Base-by-base conservation (phyloP, 2,113 vertebrate species). In the Miniopterus natalensis region DNA sequence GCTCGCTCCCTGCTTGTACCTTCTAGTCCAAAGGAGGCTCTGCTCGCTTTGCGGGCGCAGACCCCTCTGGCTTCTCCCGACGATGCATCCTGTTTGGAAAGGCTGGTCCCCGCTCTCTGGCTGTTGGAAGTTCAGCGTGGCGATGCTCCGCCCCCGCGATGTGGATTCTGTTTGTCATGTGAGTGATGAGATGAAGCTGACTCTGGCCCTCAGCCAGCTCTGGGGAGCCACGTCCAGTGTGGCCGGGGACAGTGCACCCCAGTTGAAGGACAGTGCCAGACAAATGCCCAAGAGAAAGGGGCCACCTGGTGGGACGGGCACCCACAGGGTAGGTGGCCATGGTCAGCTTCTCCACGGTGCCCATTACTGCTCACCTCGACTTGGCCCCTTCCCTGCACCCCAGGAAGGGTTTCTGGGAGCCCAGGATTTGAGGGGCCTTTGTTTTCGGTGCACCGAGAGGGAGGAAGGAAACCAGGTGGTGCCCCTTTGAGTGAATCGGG, bases 81-180 rank as follows among this genome's bases (percentile, higher is more conserved):
- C 0, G 11, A 8, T 6, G 6, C 4, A 23, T 25, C 7, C 83
- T 0, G 0, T 27, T 18, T 21, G 83, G n/a, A 23, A 5, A 49
- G 12, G 6, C 6, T 13, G 10, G 6, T 25, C 18, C 42, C 6
- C 0, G 2, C 25, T 5, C 25, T 0, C 3, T 1, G 40, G 45
- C 55, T 20, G 10, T 14, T 5, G 14, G 51, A 20, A 5, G 20
- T n/a, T 63, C 14, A 9, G 42, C 51, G 53, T 14, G 11, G 14
- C 13, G 53, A 7, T 12, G 49, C 49, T 2, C 8, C 4, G 2
- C 49, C 8, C 49, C 49, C 49, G 2, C 14, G 8, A 4, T 1
- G 10, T 3, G 14, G 49, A 49, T 18, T 17, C 0, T 29, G 3
- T 31, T 40, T 55, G n/a, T 25, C 1, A 0, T 42, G 15, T 10